Evolutionary conservation across 2,113 vertebrate species (phyloP).

Genomic region (Neodontobutis hainanensis): DNA sequence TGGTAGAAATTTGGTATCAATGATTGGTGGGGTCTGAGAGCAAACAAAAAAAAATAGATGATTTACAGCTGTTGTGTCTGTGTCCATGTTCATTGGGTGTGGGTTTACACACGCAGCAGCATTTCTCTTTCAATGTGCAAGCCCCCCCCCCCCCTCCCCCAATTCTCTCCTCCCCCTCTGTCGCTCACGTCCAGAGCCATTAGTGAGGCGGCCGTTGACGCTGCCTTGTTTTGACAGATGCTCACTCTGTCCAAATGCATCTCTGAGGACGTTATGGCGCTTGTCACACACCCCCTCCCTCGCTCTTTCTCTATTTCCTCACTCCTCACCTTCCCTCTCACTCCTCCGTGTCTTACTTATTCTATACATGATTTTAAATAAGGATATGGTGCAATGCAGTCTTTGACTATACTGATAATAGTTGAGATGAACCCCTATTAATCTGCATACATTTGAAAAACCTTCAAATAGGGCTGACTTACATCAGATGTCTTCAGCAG

Average conservation of each 20-base stretch:
- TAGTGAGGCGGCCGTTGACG: conserved; percentile 77
- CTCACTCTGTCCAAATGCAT: conserved; percentile 83
- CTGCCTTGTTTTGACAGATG: conserved; percentile 83
- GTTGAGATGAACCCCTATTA: background rate
- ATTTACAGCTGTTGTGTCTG: conserved; percentile 44
- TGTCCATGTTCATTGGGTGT: conserved; percentile 19
- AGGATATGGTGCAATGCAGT: conserved; percentile 7
- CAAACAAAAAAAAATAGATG: conserved; percentile 19
- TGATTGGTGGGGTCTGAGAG: conserved; percentile 61
- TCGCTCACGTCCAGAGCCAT: conserved; percentile 75
- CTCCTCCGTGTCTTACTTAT: conserved; percentile 17
- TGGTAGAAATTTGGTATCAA: conserved; percentile 62
- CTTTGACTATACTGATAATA: conserved; percentile 1
- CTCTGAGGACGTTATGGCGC: conserved; percentile 80
- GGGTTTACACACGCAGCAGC: conserved; percentile 12
- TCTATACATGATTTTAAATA: conserved; percentile 30
- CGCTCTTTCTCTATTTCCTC: conserved; percentile 42
- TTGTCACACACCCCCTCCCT: conserved; percentile 72
- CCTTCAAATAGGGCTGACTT: background rate
- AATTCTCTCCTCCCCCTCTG: conserved; percentile 55
- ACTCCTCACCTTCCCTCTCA: conserved; percentile 39
- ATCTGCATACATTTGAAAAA: background rate
- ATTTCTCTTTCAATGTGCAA: conserved; percentile 52
- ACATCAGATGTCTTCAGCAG: conserved; percentile 23
- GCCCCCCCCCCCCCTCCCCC: conserved; percentile 34